phyloP scores from a whole-genome alignment of 1,140 invertebrate species.

The Lasaia peninsularis region DNA sequence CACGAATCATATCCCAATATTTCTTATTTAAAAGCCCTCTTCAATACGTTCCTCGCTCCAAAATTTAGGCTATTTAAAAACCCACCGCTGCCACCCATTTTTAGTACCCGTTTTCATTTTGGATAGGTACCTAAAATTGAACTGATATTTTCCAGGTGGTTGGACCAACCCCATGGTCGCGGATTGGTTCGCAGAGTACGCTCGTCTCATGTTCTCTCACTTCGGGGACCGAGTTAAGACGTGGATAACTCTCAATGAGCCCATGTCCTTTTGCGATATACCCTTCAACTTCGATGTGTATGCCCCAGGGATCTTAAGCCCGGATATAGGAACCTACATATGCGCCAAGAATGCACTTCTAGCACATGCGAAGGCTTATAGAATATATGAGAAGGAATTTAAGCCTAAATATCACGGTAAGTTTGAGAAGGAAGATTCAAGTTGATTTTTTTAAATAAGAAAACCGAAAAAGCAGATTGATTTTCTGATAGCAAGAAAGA shows the following conservation, averaged over 20 bases:
- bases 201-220: conserved; percentile 75
- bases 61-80: no score
- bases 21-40: no score
- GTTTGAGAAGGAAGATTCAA: background rate
- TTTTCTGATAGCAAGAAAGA: no score
- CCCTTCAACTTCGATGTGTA: conserved; percentile 37
- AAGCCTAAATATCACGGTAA: conserved; percentile 16
- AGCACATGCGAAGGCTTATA: conserved; percentile 78
- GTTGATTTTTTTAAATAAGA: no score
- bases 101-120: no score
- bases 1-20: no score
- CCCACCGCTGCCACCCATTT: no score
- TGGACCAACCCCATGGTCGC: conserved; percentile 80
- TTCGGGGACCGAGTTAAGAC: conserved; percentile 79
- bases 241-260: conserved; percentile 85
- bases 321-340: conserved; percentile 65
- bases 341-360: conserved; percentile 76
- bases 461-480: no score
- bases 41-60: no score
- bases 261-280: conserved; percentile 74
- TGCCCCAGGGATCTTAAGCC: conserved; percentile 16
- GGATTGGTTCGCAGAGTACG: conserved; percentile 80
- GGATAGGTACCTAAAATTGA: no score
- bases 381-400: conserved; percentile 71
- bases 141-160: conserved; percentile 30